Evolutionary conservation across 2,888 invertebrate genomes (phyloP).

Genomic region (Drosophila pseudotalamancana): DNA sequence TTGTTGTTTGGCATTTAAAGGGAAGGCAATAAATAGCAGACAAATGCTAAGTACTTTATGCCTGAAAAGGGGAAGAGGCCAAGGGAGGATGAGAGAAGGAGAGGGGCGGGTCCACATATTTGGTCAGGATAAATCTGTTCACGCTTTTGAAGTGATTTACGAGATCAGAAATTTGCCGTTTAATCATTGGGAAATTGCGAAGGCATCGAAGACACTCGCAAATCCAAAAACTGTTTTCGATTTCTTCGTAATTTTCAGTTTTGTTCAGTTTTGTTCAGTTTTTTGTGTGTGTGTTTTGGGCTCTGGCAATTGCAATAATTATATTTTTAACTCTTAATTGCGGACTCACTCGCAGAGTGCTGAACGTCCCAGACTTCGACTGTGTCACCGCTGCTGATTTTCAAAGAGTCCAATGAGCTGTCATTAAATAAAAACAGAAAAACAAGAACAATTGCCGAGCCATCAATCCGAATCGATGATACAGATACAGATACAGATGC

Average conservation of each 20-base stretch:
- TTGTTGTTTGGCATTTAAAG: conserved; percentile 47
- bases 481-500: too few species aligned
- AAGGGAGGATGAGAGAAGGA: not conserved
- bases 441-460: conserved; percentile 76
- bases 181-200: conserved; percentile 49
- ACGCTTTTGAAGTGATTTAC: conserved; percentile 83
- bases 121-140: conserved; percentile 39
- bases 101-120: conserved; percentile 12
- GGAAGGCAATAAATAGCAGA: conserved; percentile 45
- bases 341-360: conserved; percentile 62
- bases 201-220: conserved; percentile 1
- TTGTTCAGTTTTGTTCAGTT: conserved; percentile 24
- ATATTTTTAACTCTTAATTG: conserved; percentile 83
- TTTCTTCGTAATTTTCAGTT: conserved; percentile 31
- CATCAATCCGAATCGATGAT: conserved; percentile 80
- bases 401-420: conserved; percentile 81
- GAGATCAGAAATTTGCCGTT: conserved; percentile 57
- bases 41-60: conserved; percentile 30
- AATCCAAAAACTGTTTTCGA: conserved; percentile 17
- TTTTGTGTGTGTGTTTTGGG: not conserved
- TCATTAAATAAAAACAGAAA: conserved; percentile 76
- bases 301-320: conserved; percentile 75
- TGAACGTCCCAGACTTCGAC: conserved; percentile 3
- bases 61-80: not conserved
- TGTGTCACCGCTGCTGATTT: conserved; percentile 41